Base-by-base conservation (phyloP, 2,797 vertebrate genomes). In the Arvicola amphibius region DNA sequence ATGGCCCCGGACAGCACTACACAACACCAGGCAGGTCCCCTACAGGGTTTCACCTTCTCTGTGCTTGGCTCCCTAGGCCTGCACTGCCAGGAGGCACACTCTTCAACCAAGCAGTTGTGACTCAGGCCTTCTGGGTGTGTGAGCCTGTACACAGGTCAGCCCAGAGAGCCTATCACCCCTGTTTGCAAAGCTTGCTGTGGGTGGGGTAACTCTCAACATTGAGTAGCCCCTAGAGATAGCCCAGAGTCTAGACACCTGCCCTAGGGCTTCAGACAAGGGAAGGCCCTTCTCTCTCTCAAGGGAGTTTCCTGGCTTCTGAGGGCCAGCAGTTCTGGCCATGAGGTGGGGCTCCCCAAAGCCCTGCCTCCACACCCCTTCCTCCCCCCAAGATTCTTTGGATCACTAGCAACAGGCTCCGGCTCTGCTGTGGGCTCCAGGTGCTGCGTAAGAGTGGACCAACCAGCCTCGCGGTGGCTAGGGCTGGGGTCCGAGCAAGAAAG, bases 271-370 rank as follows among this genome's bases (percentile, higher is more conserved):
- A 74, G 88, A 78, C 37, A 23, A 25, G 27, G 19, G 61, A 37
- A 21, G 23, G 46, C 59, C 69, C 34, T 59, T 59, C 56, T 59
- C 65, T 23, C 59, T 71, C 78, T 40, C 13, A 5, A 21, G 87
- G 84, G 79, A 90, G 87, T 85, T 46, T 51, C 88, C 93, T 1
- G 0, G 65, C 46, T 79, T 67, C 85, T 4, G 40, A 80, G 40
- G 95, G 73, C 94, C 97, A 92, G 86, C 43, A 53, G 69, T 77
- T 90, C 91, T 0, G 4, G 94, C 53, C 37, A 17, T 9, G 46
- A 95, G 97, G 95, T 96, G 94, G 94, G 96, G 96, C 90, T 96
- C 93, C 94, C 94, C 6, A 3, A 80, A 69, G 94, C 34, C 94
- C 94, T 19, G 94, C 88, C 94, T 88, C 92, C 74, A 12, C 4